Evolutionary conservation across 2,888 invertebrate species (phyloP).

Genomic region (Augiades crinisus): DNA sequence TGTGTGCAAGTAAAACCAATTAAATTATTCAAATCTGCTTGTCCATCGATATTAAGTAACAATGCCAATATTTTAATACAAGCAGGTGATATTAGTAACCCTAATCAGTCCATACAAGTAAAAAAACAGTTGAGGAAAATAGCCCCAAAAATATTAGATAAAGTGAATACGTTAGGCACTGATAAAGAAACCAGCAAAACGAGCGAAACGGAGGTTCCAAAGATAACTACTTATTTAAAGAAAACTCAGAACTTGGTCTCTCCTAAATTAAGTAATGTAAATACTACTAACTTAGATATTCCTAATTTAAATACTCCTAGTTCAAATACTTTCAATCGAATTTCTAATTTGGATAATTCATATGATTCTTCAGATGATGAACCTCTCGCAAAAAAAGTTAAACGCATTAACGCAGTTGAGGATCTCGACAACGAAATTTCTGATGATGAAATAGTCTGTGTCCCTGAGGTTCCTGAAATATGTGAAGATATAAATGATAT

Average conservation of each 20-base stretch:
- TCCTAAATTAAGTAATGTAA: too few species aligned
- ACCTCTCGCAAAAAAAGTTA: constrained; percentile 54
- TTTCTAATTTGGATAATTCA: background rate
- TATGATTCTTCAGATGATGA: constrained; percentile 62
- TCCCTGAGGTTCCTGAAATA: background rate
- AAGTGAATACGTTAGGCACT: background rate
- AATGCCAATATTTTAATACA: constrained; percentile 22
- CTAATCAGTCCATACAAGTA: background rate
- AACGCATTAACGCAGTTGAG: constrained; percentile 37
- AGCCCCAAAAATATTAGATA: too few species aligned
- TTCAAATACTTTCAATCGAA: too few species aligned
- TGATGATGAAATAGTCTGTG: background rate
- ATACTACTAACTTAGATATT: too few species aligned
- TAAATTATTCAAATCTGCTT: constrained; percentile 42
- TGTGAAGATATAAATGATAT: background rate
- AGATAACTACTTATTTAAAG: too few species aligned
- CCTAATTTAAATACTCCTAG: background rate
- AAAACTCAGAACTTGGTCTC: too few species aligned
- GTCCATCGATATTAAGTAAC: constrained; percentile 29
- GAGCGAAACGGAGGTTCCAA: background rate
- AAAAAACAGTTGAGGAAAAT: background rate
- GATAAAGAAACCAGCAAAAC: background rate
- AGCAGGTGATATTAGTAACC: background rate
- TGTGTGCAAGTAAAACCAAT: constrained; percentile 37
- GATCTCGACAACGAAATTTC: background rate